Conservation (phyloP, 2,797 vertebrate genomes). For the Gymnopithys bicolor region DNA sequence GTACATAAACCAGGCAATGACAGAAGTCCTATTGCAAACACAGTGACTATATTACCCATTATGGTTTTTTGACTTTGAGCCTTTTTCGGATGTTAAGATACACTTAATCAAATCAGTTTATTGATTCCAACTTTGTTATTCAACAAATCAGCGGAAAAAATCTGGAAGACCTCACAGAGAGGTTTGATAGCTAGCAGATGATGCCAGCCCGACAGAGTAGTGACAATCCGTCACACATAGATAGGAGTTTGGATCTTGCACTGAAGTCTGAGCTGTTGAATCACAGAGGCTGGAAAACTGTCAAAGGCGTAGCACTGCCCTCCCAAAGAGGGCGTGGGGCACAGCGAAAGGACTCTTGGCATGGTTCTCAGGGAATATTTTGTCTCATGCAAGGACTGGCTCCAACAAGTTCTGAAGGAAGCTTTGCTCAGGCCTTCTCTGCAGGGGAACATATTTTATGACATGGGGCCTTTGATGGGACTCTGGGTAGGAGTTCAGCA, state of each 20-base stretch:
- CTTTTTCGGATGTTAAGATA: neutral
- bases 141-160: neutral
- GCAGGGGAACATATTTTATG: neutral
- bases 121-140: neutral
- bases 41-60: neutral
- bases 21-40: neutral
- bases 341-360: neutral
- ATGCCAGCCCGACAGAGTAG: neutral
- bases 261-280: constrained; percentile 20
- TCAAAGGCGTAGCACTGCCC: neutral
- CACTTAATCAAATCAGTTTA: neutral
- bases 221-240: neutral
- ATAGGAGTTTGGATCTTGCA: neutral
- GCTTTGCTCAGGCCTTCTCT: neutral
- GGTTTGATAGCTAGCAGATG: neutral
- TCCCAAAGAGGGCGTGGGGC: neutral
- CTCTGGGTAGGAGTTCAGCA: neutral
- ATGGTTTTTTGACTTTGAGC: neutral
- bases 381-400: neutral
- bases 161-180: neutral
- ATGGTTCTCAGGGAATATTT: neutral
- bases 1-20: neutral
- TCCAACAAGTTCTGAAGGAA: constrained; percentile 35
- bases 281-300: constrained; percentile 6
- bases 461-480: neutral